Percentiles rank a stretch among this genome's conserved stretches.
phyloP scores from a whole-genome alignment of 2,888 invertebrate species.

The Pseudanteris insignis region DNA sequence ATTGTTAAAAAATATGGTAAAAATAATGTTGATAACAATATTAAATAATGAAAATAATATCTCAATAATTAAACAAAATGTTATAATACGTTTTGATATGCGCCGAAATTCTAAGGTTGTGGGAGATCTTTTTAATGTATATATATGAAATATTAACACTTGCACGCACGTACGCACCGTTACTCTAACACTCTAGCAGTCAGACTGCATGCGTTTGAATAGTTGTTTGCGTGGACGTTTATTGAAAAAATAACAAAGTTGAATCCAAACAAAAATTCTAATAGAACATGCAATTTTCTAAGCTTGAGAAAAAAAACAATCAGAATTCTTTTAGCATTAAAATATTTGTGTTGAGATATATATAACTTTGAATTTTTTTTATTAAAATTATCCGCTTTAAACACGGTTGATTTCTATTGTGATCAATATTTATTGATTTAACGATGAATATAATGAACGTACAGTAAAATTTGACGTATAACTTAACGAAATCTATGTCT shows the following conservation, averaged over 20 bases:
- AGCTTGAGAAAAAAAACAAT: conserved; percentile 42
- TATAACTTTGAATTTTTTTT: no score
- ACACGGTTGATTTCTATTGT: no score
- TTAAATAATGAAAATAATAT: no score
- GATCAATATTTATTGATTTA: no score
- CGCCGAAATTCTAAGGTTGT: conserved; percentile 54
- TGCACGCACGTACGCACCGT: conserved; percentile 31
- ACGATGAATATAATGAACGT: no score
- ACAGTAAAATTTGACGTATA: no score
- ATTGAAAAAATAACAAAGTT: conserved; percentile 27
- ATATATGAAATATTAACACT: conserved; percentile 47
- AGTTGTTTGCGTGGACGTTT: conserved; percentile 47
- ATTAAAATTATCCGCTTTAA: no score
- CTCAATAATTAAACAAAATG: no score
- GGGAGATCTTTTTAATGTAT: conserved; percentile 50
- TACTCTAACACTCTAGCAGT: conserved; percentile 45
- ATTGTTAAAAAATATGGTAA: no score
- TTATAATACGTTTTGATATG: conserved; percentile 46
- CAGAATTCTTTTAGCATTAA: conserved; percentile 1
- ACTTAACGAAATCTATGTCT: no score
- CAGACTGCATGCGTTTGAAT: conserved; percentile 47
- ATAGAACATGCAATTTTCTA: conserved; percentile 33
- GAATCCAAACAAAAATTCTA: conserved; percentile 33
- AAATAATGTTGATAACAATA: no score
- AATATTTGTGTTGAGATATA: no score